Evolutionary conservation across 2,797 vertebrate species (phyloP), one percentile per base, ranked within the genome.

Genomic region (Lepus townsendii): DNA sequence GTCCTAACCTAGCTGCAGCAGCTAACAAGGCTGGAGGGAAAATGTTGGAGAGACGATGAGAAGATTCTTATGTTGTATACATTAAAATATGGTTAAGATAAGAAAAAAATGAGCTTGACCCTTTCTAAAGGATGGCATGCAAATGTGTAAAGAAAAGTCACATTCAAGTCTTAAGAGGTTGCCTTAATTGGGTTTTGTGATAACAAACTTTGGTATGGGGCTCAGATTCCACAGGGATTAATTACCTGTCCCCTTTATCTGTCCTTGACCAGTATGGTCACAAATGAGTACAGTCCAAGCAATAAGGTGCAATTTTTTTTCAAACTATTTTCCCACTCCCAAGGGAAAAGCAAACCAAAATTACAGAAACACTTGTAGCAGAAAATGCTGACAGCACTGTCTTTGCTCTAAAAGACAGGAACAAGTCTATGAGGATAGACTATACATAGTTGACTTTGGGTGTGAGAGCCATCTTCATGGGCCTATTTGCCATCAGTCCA

Each of bases 271-370:
- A 93, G 2, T 7, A 35, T 83, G 84, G 24, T 65, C 35, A 24
- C 22, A 42, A 68, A 54, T 52, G 7, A 69, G 6, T 50, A 1
- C 22, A 66, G 60, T 72, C 65, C 72, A 85, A 27, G 84, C 6
- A 90, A 24, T 60, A 82, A 82, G 54, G 26, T 71, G 1, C 1
- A 20, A 14, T 10, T 71, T 71, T 85, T 24, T 24, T 78, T 54
- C 17, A 79, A 22, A 22, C 7, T 57, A 35, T 35, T 75, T 13
- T 1, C 42, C 7, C n/a, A 38, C 8, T 77, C 62, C 24, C 63
- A n/a, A 20, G 19, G 65, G 69, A 65, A 94, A 91, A 76, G 52
- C 30, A 85, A 96, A 47, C 26, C n/a, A 2, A 88, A 85, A 79
- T 32, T 52, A 76, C 9, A 50, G 47, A 85, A 85, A 38, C 4